Evolutionary conservation across 1,140 invertebrate species (phyloP).

Genomic region (Plectrocnemia conspersa): DNA sequence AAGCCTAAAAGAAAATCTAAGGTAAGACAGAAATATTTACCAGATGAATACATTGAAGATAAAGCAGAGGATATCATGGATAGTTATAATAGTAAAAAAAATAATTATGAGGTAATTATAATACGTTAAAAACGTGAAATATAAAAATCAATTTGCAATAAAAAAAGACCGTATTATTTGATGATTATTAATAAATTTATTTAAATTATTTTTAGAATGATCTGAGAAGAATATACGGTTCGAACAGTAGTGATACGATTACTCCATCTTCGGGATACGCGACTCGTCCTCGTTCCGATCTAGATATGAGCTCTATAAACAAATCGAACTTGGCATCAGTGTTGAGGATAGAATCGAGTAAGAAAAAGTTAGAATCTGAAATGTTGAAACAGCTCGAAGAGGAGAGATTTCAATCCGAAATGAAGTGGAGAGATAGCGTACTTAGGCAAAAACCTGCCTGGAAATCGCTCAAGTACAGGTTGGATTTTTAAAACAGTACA

Average conservation of each 20-base stretch:
- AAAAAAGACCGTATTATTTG: not conserved
- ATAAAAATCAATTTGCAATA: not conserved
- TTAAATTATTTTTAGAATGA: constrained; percentile 39
- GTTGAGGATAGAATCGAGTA: constrained; percentile 62
- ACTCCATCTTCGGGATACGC: constrained; percentile 40
- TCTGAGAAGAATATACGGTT: constrained; percentile 44
- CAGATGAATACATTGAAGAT: constrained; percentile 34
- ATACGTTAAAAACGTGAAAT: not conserved
- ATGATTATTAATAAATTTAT: constrained; percentile 1
- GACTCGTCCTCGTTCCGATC: constrained; percentile 44
- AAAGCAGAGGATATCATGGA: constrained; percentile 43
- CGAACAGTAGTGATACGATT: constrained; percentile 40
- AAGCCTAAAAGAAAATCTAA: constrained; percentile 28
- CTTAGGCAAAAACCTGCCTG: constrained; percentile 63
- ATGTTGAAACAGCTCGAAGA: constrained; percentile 56
- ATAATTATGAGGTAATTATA: constrained; percentile 2
- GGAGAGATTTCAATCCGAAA: constrained; percentile 53
- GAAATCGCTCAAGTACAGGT: constrained; percentile 60
- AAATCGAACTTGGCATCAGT: constrained; percentile 67
- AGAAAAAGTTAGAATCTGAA: constrained; percentile 60
- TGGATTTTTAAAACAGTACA: not conserved
- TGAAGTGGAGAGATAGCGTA: constrained; percentile 54
- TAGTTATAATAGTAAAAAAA: constrained; percentile 6
- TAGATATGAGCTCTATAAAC: constrained; percentile 49
- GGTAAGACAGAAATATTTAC: not conserved